Conservation (phyloP, 1,140 invertebrate genomes). For the Phenacoccus solenopsis region DNA sequence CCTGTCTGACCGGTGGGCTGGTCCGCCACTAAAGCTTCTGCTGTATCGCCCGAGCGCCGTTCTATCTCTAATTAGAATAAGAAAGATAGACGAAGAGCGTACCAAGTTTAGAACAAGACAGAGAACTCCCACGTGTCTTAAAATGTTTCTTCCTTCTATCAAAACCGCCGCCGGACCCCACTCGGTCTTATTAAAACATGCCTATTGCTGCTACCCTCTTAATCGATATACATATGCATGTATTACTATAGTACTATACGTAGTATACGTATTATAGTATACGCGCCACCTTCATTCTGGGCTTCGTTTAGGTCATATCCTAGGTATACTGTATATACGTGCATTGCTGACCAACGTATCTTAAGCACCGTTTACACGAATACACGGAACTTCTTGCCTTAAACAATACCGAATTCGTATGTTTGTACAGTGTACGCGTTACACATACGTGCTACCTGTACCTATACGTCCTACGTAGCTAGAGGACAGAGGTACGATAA, state of each 20-base stretch:
- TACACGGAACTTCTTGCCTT: too few relatives aligned
- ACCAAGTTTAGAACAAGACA: neutral
- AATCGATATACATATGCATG: conserved; percentile 18
- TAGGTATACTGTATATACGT: neutral
- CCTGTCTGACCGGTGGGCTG: conserved; percentile 13
- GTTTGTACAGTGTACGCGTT: too few relatives aligned
- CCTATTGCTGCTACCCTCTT: conserved; percentile 15
- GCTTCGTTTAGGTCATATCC: too few relatives aligned
- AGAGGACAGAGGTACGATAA: too few relatives aligned
- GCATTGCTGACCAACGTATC: neutral
- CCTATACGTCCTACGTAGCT: too few relatives aligned
- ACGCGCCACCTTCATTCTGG: too few relatives aligned
- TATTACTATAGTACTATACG: too few relatives aligned
- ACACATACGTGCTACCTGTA: too few relatives aligned
- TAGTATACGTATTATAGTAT: too few relatives aligned
- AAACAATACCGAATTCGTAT: too few relatives aligned
- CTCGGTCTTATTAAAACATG: conserved; percentile 6
- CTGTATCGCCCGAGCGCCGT: neutral
- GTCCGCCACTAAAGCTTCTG: conserved; percentile 15
- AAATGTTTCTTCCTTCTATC: conserved; percentile 13
- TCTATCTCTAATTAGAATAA: conserved; percentile 17
- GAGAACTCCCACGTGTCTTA: conserved; percentile 14
- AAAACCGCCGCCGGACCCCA: conserved; percentile 2
- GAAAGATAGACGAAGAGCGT: conserved; percentile 6
- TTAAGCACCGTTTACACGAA: neutral